Conservation (phyloP, 1,140 invertebrate genomes). For the Popillia japonica region DNA sequence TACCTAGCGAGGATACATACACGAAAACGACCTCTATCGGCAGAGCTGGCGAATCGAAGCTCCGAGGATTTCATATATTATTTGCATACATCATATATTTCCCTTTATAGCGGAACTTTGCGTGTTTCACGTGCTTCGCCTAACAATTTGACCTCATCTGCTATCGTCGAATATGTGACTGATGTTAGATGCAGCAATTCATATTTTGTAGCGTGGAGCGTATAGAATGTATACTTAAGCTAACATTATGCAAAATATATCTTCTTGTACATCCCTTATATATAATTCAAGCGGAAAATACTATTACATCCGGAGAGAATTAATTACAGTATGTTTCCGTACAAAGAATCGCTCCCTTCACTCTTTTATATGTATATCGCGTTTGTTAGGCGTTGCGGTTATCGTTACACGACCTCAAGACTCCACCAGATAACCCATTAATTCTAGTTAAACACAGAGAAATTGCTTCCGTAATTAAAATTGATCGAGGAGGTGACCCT, state of each 20-base stretch:
- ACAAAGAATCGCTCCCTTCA: background rate
- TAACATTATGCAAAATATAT: background rate
- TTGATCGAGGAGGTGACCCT: background rate
- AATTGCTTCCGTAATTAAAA: slow-evolving; percentile 12
- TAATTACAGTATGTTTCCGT: background rate
- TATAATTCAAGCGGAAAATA: background rate
- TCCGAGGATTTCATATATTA: slow-evolving; percentile 22
- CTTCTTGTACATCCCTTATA: background rate
- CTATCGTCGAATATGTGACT: slow-evolving; percentile 4
- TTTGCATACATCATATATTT: slow-evolving; percentile 29
- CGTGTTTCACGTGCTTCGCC: slow-evolving; percentile 24
- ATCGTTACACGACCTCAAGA: background rate
- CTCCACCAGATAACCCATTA: background rate
- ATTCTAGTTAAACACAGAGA: slow-evolving; percentile 14
- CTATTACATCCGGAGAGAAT: background rate
- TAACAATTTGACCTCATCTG: background rate
- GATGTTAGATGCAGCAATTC: background rate
- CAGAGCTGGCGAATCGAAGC: background rate
- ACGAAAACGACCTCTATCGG: slow-evolving; percentile 17
- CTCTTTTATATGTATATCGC: background rate
- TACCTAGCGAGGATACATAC: too few species aligned
- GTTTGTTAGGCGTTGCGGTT: background rate
- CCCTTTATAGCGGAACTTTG: slow-evolving; percentile 31
- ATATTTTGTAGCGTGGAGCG: background rate
- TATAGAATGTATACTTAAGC: background rate